A percentile compares a stretch with the other conserved stretches of the same genome.
Conservation (phyloP, 1,140 invertebrate genomes). For the Sinonovacula constricta region DNA sequence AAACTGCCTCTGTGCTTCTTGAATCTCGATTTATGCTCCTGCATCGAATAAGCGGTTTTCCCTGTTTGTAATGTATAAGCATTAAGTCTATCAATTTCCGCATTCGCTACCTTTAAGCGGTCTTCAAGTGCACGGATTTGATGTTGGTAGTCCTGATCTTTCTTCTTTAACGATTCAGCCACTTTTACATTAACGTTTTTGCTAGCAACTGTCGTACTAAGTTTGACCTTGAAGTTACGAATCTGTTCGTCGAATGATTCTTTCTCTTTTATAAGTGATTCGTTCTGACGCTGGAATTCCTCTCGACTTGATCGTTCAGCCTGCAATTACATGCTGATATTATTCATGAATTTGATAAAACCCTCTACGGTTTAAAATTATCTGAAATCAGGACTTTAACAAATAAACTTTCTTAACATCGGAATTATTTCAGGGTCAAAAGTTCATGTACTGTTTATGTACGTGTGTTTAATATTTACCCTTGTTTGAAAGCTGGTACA, state of each 20-base stretch:
- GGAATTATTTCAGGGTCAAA: too few species aligned
- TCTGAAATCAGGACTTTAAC: too few species aligned
- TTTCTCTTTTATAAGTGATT: conserved; percentile 11
- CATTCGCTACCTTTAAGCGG: conserved; percentile 12
- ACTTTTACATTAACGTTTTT: conserved; percentile 41
- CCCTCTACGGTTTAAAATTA: too few species aligned
- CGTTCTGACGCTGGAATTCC: conserved; percentile 24
- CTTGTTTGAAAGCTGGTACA: too few species aligned
- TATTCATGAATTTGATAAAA: too few species aligned
- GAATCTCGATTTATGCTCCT: conserved; percentile 23
- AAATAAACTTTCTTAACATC: too few species aligned
- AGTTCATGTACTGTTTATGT: too few species aligned
- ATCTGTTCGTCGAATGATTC: conserved; percentile 22
- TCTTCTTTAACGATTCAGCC: conserved; percentile 14
- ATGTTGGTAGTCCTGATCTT: conserved; percentile 38
- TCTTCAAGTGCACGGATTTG: conserved; percentile 19
- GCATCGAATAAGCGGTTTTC: conserved; percentile 40
- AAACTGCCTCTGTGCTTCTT: conserved; percentile 32
- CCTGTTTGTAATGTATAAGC: conserved; percentile 9
- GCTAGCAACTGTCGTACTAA: conserved; percentile 21
- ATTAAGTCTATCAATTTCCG: conserved; percentile 32
- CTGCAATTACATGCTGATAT: conserved; percentile 8
- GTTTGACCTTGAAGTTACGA: conserved; percentile 41
- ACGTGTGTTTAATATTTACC: too few species aligned
- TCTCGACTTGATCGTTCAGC: conserved; percentile 30